Percentiles rank a stretch among this genome's conserved stretches.
Evolutionary conservation across 2,113 vertebrate species (phyloP).

Genomic region (Callospermophilus lateralis): DNA sequence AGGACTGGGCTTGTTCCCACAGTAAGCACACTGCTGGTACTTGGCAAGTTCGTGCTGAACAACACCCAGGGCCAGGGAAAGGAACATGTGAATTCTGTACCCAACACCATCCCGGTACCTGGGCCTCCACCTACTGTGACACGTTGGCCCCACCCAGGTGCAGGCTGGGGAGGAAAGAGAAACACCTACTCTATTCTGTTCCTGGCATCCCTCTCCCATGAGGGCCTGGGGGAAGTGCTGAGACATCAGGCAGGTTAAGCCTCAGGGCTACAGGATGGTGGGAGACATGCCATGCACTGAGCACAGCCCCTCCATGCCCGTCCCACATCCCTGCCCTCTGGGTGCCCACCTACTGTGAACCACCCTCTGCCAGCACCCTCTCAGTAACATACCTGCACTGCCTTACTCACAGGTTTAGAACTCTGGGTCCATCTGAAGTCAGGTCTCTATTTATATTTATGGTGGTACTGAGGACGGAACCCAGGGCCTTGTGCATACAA

Average conservation of each 20-base stretch:
- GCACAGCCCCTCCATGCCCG: neutral
- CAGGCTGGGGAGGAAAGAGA: neutral
- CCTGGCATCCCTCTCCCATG: neutral
- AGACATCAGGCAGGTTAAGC: neutral
- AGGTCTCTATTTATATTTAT: neutral
- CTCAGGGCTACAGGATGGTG: neutral
- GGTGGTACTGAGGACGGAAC: no score
- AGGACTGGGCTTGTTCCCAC: neutral
- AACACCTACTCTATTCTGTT: neutral
- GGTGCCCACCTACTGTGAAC: no score
- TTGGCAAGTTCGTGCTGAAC: neutral
- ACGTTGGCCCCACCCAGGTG: no score
- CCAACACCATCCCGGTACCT: neutral
- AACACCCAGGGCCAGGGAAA: neutral
- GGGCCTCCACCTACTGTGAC: neutral
- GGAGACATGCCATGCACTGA: neutral
- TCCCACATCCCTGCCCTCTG: neutral
- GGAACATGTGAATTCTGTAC: accelerated
- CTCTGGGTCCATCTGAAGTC: neutral
- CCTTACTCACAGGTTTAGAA: neutral
- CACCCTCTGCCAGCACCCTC: neutral
- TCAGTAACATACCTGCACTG: neutral
- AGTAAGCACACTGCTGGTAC: neutral
- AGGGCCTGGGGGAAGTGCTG: neutral
- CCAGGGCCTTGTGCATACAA: no score